A percentile compares a stretch with the other conserved stretches of the same genome.
These are phyloP conservation scores for Diaphora mendica DNA, from an alignment of 2,888 invertebrate species.

Conservation along the genomic window DNA sequence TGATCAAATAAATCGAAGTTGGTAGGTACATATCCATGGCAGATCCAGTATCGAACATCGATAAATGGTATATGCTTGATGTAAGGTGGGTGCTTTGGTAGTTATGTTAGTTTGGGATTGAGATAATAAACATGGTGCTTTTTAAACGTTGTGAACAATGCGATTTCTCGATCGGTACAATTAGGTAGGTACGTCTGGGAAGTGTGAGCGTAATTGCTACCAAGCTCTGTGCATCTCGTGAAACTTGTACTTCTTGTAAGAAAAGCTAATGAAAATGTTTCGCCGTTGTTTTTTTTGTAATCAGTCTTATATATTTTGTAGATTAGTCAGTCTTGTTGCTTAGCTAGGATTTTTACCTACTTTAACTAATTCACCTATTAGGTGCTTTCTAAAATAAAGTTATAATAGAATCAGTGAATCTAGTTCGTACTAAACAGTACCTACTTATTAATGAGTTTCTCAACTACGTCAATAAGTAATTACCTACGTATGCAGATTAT, in stretches of 20 bases:
- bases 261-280: constrained; percentile 76
- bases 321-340: constrained; percentile 17
- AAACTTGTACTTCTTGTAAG: constrained; percentile 74
- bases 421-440: constrained; percentile 36
- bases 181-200: constrained; percentile 78
- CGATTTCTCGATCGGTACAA: constrained; percentile 74
- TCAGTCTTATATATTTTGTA: constrained; percentile 31
- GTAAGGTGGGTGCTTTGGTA: constrained; percentile 82
- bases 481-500: constrained; percentile 40
- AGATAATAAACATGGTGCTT: constrained; percentile 72
- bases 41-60: constrained; percentile 49
- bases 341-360: constrained; percentile 23
- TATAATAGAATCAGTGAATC: constrained; percentile 30
- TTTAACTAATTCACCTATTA: constrained; percentile 33
- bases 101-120: constrained; percentile 66
- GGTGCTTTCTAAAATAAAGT: constrained; percentile 31
- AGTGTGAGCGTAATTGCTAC: constrained; percentile 85
- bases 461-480: constrained; percentile 35
- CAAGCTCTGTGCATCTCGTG: constrained; percentile 83
- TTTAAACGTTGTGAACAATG: constrained; percentile 74
- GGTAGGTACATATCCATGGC: constrained; percentile 48
- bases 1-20: constrained; percentile 51
- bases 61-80: constrained; percentile 58
- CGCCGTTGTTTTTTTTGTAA: constrained; percentile 42
- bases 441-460: constrained; percentile 32